Evolutionary conservation across 2,888 invertebrate genomes (phyloP).

Genomic region (Euphydryas editha): DNA sequence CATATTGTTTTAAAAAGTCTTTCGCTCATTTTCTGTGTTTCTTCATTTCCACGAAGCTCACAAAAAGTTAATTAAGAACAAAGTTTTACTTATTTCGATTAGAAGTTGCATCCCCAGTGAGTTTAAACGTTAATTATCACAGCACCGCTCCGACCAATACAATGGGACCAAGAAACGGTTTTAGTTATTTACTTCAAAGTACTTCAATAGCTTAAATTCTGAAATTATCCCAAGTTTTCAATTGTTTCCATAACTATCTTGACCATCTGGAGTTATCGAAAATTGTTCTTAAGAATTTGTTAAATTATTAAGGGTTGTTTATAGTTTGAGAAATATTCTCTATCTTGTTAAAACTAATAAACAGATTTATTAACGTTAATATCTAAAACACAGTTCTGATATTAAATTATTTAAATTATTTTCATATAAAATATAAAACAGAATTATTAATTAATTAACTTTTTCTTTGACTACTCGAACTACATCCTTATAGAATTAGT

Average conservation of each 20-base stretch:
- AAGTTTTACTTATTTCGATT: slow-evolving; percentile 38
- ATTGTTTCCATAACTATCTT: slow-evolving; percentile 2
- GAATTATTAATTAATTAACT: no score
- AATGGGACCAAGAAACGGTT: slow-evolving; percentile 27
- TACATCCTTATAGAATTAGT: no score
- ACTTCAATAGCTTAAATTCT: slow-evolving; percentile 19
- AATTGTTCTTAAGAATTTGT: slow-evolving; percentile 3
- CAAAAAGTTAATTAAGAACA: slow-evolving; percentile 37
- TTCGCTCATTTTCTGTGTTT: slow-evolving; percentile 11
- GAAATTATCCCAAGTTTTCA: not conserved
- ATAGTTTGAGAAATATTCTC: not conserved
- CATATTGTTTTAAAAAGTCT: slow-evolving; percentile 13
- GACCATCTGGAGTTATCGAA: not conserved
- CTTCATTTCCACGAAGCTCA: slow-evolving; percentile 24
- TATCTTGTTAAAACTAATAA: no score
- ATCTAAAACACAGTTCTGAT: no score
- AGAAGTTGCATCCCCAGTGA: slow-evolving; percentile 36
- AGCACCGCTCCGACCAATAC: slow-evolving; percentile 19
- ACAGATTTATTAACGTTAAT: no score
- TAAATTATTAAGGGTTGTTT: no score
- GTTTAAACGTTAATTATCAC: slow-evolving; percentile 31
- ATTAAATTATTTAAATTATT: no score
- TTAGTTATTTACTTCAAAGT: slow-evolving; percentile 23
- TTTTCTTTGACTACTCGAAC: no score
- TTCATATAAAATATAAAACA: no score